Evolutionary conservation across 2,888 invertebrate species (phyloP).

Genomic region (Drosophila villosipedis): DNA sequence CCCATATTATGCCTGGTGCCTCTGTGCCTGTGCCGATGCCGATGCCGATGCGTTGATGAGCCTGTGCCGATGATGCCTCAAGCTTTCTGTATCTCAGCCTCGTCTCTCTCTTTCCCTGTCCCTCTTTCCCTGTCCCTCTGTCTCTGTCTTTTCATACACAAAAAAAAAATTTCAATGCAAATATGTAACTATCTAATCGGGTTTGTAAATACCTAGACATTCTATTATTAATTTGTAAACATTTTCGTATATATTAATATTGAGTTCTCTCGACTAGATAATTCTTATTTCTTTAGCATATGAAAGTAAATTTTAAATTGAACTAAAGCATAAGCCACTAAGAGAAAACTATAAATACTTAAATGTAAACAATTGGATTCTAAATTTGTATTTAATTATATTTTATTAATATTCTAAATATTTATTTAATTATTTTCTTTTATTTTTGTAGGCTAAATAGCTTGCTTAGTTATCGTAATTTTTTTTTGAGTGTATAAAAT

Average conservation of each 20-base stretch:
- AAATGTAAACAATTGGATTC: neutral
- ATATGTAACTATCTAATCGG: neutral
- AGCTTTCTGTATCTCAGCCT: slow-evolving; percentile 3
- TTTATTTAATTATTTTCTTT: neutral
- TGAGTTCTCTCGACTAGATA: neutral
- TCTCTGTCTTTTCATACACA: slow-evolving; percentile 17
- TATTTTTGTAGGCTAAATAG: neutral
- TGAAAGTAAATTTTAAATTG: neutral
- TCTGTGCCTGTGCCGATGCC: slow-evolving; percentile 34
- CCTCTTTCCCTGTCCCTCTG: neutral
- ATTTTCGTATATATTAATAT: neutral
- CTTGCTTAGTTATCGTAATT: neutral
- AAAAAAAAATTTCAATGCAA: neutral
- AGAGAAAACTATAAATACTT: neutral
- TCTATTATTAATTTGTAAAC: neutral
- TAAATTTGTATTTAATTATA: neutral
- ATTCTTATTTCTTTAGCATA: neutral
- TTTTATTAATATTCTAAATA: neutral
- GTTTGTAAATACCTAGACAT: neutral
- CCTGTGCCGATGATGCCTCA: slow-evolving; percentile 12
- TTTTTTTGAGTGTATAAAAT: slow-evolving; percentile 8
- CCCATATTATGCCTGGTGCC: slow-evolving; percentile 48
- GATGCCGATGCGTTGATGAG: slow-evolving; percentile 26
- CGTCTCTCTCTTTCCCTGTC: slow-evolving; percentile 9
- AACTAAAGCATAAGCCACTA: neutral